phyloP scores from a whole-genome alignment of 2,888 invertebrate species.

The Cistogaster globosa region DNA sequence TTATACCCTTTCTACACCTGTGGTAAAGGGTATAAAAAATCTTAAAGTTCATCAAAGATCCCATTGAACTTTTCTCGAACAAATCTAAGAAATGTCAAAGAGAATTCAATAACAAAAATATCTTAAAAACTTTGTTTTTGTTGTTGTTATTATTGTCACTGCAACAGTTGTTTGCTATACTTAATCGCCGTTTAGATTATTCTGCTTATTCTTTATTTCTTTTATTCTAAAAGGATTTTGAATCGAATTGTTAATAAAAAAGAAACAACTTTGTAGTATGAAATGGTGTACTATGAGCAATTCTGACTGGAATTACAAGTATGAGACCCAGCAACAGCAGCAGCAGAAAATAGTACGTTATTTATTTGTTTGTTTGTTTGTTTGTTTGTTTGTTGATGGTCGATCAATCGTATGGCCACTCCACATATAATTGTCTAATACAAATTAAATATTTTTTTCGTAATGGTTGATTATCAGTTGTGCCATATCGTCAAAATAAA shows the following conservation, averaged over 20 bases:
- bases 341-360: neutral
- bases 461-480: conserved; percentile 31
- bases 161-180: conserved; percentile 1
- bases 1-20: no score
- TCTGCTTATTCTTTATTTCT: neutral
- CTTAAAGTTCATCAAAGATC: neutral
- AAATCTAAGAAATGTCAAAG: conserved; percentile 1
- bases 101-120: conserved; percentile 4
- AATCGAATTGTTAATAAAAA: conserved; percentile 15
- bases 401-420: conserved; percentile 55
- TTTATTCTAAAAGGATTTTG: neutral
- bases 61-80: neutral
- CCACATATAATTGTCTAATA: conserved; percentile 51
- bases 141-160: neutral
- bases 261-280: neutral
- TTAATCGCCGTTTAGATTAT: neutral
- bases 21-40: no score
- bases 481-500: conserved; percentile 8
- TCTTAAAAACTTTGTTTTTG: neutral
- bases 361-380: neutral
- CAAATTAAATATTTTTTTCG: conserved; percentile 23
- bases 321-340: conserved; percentile 2
- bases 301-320: conserved; percentile 8
- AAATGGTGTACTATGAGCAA: neutral
- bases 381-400: conserved; percentile 14